Evolutionary conservation across 2,113 vertebrate species (phyloP), one percentile per base, ranked within the genome.

Genomic region (Oplegnathus fasciatus): DNA sequence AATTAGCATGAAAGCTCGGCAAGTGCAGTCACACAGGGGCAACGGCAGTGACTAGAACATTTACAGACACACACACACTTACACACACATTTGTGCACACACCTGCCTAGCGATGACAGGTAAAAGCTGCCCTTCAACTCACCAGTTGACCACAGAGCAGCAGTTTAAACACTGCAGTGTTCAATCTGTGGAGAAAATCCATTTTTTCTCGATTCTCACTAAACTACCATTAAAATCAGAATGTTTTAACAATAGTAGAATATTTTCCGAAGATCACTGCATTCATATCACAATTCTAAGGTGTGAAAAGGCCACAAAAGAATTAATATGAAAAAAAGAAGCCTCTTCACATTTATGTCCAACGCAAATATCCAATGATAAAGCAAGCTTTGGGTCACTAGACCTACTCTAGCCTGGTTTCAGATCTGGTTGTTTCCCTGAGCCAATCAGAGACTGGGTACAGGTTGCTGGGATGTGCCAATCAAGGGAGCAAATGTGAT

Each of bases 1-100:
- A 69, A 77, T 40, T 11, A 34, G 66, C 68, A 50, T 58, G 61
- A 77, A 65, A 79, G 62, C 66, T 46, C 13, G n/a, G 20, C 13
- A 54, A 65, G 54, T 67, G 22, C 60, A 52, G 5, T 30, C 37
- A 65, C 50, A 75, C n/a, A 11, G 34, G 70, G 46, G 32, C 24
- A 22, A 32, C 54, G 42, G 55, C 48, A 57, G 50, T 37, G 20
- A 66, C 32, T 28, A 15, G 20, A 22, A 17, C 34, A 64, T 65
- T 64, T 71, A 77, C 34, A 42, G 30, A 30, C 22, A 52, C 60
- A 84, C 26, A 55, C 24, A 44, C 22, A 17, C 14, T 3, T 7
- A 28, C 26, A 34, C 55, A 70, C 13, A 15, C 52, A 60, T n/a
- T 60, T 50, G 17, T 18, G 30, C 13, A 18, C 81, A 42, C 54